Conservation (phyloP, 2,888 invertebrate species). For the Pedicia rivosa region DNA sequence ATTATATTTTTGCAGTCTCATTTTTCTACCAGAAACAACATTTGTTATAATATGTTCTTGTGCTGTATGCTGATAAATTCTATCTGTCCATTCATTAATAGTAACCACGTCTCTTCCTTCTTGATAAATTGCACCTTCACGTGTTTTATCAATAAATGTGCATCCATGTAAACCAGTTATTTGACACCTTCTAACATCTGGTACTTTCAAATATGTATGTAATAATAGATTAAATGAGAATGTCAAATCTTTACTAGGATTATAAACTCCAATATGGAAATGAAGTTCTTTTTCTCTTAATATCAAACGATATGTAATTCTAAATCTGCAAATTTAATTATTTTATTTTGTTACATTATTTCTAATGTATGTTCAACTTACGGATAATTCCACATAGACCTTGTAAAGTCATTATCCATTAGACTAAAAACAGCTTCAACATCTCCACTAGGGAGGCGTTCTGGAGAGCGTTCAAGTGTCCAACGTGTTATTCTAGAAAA, state of each 20-base stretch:
- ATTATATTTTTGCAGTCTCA: conserved; percentile 87
- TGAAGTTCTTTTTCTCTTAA: conserved; percentile 82
- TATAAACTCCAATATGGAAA: conserved; percentile 85
- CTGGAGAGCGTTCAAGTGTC: conserved; percentile 79
- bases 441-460: conserved; percentile 76
- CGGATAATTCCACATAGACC: conserved; percentile 90
- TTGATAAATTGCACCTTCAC: conserved; percentile 72
- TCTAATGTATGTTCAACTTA: conserved; percentile 31
- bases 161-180: conserved; percentile 85
- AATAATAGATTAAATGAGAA: conserved; percentile 84
- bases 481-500: conserved; percentile 88
- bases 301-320: conserved; percentile 81
- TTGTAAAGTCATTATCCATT: conserved; percentile 82
- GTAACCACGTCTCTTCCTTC: conserved; percentile 83
- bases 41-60: conserved; percentile 87
- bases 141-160: conserved; percentile 79
- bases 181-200: conserved; percentile 81
- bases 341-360: neutral
- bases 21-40: conserved; percentile 79
- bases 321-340: conserved; percentile 46
- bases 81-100: conserved; percentile 83
- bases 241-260: conserved; percentile 81
- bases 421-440: conserved; percentile 84
- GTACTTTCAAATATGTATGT: conserved; percentile 93
- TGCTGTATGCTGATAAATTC: conserved; percentile 84